Base-by-base conservation (phyloP, 2,113 vertebrate species). In the Leiothrix lutea region DNA sequence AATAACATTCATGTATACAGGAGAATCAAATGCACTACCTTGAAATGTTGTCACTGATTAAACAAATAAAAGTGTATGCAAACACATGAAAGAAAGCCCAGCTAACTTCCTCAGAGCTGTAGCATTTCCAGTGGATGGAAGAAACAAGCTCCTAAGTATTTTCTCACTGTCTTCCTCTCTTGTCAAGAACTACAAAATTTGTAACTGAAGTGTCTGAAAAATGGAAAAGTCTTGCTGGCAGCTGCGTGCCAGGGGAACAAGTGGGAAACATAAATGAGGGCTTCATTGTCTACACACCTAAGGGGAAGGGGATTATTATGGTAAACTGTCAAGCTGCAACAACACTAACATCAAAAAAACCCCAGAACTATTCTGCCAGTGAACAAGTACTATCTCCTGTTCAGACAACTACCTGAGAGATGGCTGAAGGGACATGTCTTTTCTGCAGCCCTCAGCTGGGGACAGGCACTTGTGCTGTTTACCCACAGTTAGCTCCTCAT, bases 341-440 rank as follows among this genome's bases (percentile, higher is more conserved):
- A 82, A 69, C 45, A 50, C 9, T 48, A 44, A 71, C 38, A 80
- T 22, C 2, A 87, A 58, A 67, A 82, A 4, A 50, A 29, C 3
- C 3, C 50, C 50, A 70, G 50, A 82, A 69, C 22, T 65, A 31
- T 36, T 69, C 70, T 70, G 47, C 8, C 31, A 87, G 70, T 18
- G 58, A 82, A 48, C 21, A 77, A 58, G 24, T 54, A 69, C 40
- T 36, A 7, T 31, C 19, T 82, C 45, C 40, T 54, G 20, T 33
- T 44, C 77, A 78, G 28, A 84, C 26, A 57, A 6, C 13, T 26
- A 13, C 48, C 6, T 12, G 33, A 60, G 53, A 75, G 24, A 33
- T 1, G 10, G 61, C 70, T 44, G 35, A 71, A 60, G 11, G 24
- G 12, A 84, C 10, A 16, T 0, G 0, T 38, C 35, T 62, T 21